Percentiles rank a stretch among this genome's conserved stretches.
Conservation (phyloP, 2,113 vertebrate genomes). For the Raja brachyura region DNA sequence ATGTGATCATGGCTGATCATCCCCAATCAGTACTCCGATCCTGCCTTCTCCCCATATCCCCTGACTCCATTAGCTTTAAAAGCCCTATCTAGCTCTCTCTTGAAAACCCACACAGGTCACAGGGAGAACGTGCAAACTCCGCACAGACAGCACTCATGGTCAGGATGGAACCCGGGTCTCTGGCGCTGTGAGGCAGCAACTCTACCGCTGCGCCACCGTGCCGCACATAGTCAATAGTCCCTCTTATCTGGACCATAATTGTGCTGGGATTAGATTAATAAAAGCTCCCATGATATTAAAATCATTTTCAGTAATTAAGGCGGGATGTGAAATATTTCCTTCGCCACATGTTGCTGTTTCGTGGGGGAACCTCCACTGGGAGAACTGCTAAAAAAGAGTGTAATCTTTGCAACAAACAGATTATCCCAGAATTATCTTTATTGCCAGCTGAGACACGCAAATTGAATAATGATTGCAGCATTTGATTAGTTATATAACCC, state of each 20-base stretch:
- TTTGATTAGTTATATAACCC: constrained; percentile 14
- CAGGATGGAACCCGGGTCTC: no score
- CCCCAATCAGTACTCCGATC: no score
- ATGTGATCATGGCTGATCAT: no score
- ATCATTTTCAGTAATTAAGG: constrained; percentile 22
- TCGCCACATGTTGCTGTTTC: constrained; percentile 6
- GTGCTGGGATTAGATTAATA: neutral
- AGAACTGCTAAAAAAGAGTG: neutral
- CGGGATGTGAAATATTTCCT: neutral
- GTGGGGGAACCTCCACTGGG: neutral
- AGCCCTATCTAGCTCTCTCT: no score
- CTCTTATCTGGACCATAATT: neutral
- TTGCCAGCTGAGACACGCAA: neutral
- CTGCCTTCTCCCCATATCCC: no score
- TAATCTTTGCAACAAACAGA: neutral
- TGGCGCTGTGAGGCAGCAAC: no score
- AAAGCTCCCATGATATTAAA: neutral
- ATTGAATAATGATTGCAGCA: constrained; percentile 35
- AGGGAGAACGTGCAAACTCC: no score
- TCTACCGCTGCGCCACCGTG: no score
- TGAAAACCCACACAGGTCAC: no score
- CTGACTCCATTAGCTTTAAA: no score
- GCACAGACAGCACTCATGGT: no score
- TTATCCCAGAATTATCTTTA: constrained; percentile 18
- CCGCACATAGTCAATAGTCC: no score